Evolutionary conservation across 2,113 vertebrate genomes (phyloP).

Genomic region (Blennius ocellaris): DNA sequence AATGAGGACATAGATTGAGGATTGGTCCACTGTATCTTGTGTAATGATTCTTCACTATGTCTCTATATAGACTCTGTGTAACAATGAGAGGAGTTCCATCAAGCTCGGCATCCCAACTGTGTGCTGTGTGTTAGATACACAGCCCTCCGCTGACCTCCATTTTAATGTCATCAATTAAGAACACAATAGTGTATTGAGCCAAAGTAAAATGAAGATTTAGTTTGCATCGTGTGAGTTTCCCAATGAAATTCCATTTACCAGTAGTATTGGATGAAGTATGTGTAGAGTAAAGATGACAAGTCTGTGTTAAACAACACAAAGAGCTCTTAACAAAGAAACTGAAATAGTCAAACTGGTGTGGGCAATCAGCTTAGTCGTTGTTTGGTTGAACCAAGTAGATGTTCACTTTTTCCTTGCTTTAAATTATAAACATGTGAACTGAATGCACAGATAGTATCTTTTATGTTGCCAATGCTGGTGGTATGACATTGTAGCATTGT

Average conservation of each 20-base stretch:
- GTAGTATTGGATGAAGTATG: constrained; percentile 36
- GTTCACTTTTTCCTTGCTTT: too few relatives aligned
- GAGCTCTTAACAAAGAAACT: background rate
- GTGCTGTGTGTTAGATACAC: constrained; percentile 36
- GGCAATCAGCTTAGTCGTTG: too few relatives aligned
- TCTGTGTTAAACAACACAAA: background rate
- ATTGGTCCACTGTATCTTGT: constrained; percentile 7
- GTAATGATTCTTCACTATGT: constrained; percentile 26
- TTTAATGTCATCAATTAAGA: constrained; percentile 67
- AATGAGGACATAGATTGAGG: background rate
- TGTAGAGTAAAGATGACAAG: constrained; percentile 16
- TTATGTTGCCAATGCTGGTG: too few relatives aligned
- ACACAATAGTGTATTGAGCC: constrained; percentile 64
- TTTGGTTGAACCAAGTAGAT: too few relatives aligned
- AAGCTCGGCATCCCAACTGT: constrained; percentile 41
- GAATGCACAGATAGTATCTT: too few relatives aligned
- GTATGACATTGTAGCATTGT: too few relatives aligned
- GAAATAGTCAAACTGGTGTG: too few relatives aligned
- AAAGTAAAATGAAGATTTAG: constrained; percentile 52
- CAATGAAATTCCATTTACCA: constrained; percentile 57
- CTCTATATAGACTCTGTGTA: constrained; percentile 17
- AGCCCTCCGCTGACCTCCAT: constrained; percentile 36
- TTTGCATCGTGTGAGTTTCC: constrained; percentile 63
- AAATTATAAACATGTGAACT: too few relatives aligned
- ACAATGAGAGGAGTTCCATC: constrained; percentile 47